Evolutionary conservation across 2,797 vertebrate species (phyloP).

Genomic region (Taenioides sp.): DNA sequence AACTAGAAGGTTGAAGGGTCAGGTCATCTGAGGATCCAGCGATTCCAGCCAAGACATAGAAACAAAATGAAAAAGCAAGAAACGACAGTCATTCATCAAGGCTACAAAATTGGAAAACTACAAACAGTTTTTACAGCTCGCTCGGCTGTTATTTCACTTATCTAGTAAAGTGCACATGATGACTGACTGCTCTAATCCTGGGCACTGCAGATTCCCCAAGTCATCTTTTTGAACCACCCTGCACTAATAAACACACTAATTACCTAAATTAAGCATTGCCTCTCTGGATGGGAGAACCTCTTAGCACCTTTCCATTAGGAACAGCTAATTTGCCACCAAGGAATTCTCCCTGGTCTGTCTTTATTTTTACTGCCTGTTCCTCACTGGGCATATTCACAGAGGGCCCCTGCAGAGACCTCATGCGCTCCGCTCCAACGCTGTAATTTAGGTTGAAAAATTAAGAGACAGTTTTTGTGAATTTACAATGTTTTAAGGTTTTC

Average conservation of each 20-base stretch:
- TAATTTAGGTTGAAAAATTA: conserved; percentile 65
- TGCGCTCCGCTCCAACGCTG: conserved; percentile 37
- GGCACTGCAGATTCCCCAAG: conserved; percentile 39
- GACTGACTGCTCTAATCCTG: conserved; percentile 33
- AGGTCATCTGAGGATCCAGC: conserved; percentile 25
- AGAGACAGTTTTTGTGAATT: conserved; percentile 52
- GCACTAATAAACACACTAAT: conserved; percentile 66
- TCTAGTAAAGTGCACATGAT: conserved; percentile 49
- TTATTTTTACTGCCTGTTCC: conserved; percentile 71
- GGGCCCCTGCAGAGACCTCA: conserved; percentile 29
- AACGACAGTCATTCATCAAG: conserved; percentile 24
- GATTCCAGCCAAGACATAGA: conserved; percentile 16
- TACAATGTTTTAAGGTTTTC: conserved; percentile 37
- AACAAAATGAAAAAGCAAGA: conserved; percentile 10
- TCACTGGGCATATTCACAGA: conserved; percentile 48
- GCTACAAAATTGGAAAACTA: conserved; percentile 31
- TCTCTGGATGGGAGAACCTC: conserved; percentile 55
- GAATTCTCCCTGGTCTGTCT: conserved; percentile 68
- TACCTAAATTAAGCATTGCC: conserved; percentile 66
- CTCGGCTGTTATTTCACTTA: conserved; percentile 33
- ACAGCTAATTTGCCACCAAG: conserved; percentile 69
- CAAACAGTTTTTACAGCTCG: conserved; percentile 27
- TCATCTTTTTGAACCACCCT: conserved; percentile 55
- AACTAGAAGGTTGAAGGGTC: conserved; percentile 38
- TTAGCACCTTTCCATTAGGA: conserved; percentile 65